phyloP scores from a whole-genome alignment of 2,888 invertebrate species.

The Merodon equestris region DNA sequence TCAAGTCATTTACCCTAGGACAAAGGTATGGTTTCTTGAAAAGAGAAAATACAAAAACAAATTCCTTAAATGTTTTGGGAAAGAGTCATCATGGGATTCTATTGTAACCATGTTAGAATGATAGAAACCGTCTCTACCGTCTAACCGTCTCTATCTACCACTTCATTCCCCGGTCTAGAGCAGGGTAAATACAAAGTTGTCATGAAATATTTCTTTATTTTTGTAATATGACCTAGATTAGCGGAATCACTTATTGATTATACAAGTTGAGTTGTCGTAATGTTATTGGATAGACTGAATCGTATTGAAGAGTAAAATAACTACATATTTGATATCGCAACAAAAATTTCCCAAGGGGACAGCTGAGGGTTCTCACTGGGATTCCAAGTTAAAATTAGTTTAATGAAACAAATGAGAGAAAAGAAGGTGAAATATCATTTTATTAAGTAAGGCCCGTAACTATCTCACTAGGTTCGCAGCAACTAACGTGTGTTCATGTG shows the following conservation, averaged over 20 bases:
- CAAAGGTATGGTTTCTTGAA: slow-evolving; percentile 4
- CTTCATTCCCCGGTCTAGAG: no score
- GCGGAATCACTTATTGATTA: slow-evolving; percentile 78
- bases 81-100: no score
- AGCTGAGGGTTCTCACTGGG: slow-evolving; percentile 34
- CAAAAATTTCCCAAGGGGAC: slow-evolving; percentile 43
- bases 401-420: no score
- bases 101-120: no score
- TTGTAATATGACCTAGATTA: slow-evolving; percentile 78
- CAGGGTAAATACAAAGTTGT: slow-evolving; percentile 72
- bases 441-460: no score
- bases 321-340: slow-evolving; percentile 55
- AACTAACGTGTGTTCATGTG: no score
- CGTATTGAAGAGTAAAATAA: slow-evolving; percentile 50
- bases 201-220: slow-evolving; percentile 74
- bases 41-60: neutral
- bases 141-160: no score
- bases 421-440: no score
- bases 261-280: slow-evolving; percentile 73
- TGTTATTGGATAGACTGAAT: slow-evolving; percentile 26
- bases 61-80: slow-evolving; percentile 27
- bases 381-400: no score
- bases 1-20: slow-evolving; percentile 23
- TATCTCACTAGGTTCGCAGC: no score
- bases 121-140: no score